Conservation (phyloP, 2,888 invertebrate species). For the Silvanus unidentatus region DNA sequence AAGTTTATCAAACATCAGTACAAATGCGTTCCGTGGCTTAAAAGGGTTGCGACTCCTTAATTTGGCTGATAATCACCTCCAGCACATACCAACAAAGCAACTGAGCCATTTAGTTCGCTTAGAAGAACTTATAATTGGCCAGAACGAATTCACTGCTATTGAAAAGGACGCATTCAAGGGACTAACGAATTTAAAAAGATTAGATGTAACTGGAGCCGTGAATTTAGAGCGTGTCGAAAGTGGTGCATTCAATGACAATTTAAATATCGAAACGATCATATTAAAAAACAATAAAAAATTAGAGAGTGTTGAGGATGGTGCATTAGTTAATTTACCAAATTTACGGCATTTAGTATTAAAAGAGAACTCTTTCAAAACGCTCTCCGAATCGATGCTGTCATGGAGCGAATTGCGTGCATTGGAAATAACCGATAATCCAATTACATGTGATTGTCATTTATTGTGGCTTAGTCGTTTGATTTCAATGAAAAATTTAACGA, state of each 20-base stretch:
- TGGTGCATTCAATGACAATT: slow-evolving; percentile 73
- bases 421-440: slow-evolving; percentile 76
- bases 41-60: slow-evolving; percentile 70
- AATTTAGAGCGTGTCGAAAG: slow-evolving; percentile 66
- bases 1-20: slow-evolving; percentile 71
- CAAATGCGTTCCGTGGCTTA: slow-evolving; percentile 69
- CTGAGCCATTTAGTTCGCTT: slow-evolving; percentile 64
- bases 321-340: slow-evolving; percentile 72
- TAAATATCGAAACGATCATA: slow-evolving; percentile 71
- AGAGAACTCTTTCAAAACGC: slow-evolving; percentile 69
- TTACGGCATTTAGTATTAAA: slow-evolving; percentile 68
- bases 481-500: slow-evolving; percentile 59
- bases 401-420: slow-evolving; percentile 71
- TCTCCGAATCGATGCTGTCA: slow-evolving; percentile 73
- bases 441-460: slow-evolving; percentile 74
- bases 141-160: slow-evolving; percentile 70
- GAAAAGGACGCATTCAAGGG: slow-evolving; percentile 72
- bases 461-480: slow-evolving; percentile 73
- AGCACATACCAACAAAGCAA: slow-evolving; percentile 69
- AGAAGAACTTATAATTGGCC: slow-evolving; percentile 76
- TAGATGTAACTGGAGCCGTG: slow-evolving; percentile 75
- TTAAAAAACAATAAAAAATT: slow-evolving; percentile 74
- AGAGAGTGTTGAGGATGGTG: slow-evolving; percentile 66
- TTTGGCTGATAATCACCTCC: slow-evolving; percentile 73
- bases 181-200: slow-evolving; percentile 65